Conservation (phyloP, 2,888 invertebrate genomes). For the Subacronicta megacephala region DNA sequence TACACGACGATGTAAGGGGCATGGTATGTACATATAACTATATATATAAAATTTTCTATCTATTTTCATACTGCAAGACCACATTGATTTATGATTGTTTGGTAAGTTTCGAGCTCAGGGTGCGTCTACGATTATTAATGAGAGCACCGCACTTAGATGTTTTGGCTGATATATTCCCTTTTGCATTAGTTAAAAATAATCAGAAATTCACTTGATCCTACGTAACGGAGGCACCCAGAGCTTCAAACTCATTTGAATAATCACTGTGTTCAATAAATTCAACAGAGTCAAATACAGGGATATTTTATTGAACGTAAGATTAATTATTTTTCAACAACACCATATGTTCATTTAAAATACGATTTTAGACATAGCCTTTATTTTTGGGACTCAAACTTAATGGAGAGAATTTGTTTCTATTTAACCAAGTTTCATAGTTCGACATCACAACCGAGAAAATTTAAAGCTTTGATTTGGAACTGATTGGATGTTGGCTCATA, state of each 20-base stretch:
- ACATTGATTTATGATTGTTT: constrained; percentile 66
- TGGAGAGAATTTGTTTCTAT: constrained; percentile 53
- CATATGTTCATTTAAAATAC: constrained; percentile 66
- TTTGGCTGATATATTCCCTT: constrained; percentile 35
- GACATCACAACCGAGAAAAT: constrained; percentile 67
- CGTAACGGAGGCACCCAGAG: constrained; percentile 56
- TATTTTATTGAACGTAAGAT: constrained; percentile 84
- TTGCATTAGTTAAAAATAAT: constrained; percentile 42
- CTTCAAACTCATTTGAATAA: constrained; percentile 77
- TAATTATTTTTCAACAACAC: constrained; percentile 71
- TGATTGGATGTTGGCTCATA: constrained; percentile 83
- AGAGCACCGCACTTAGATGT: constrained; percentile 46
- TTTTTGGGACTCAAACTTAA: constrained; percentile 57
- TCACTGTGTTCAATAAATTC: constrained; percentile 85
- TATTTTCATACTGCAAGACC: constrained; percentile 85
- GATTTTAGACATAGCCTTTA: constrained; percentile 56
- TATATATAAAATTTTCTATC: constrained; percentile 76
- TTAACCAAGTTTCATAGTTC: constrained; percentile 59
- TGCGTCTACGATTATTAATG: constrained; percentile 32
- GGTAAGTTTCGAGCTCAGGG: constrained; percentile 51
- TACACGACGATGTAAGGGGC: constrained; percentile 65
- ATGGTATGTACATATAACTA: constrained; percentile 72
- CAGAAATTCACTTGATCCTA: constrained; percentile 40
- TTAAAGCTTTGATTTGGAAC: constrained; percentile 88
- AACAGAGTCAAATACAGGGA: constrained; percentile 89